Evolutionary conservation across 2,797 vertebrate genomes (phyloP), one percentile per base, ranked within the genome.

Genomic region (Gymnothorax reevesii): DNA sequence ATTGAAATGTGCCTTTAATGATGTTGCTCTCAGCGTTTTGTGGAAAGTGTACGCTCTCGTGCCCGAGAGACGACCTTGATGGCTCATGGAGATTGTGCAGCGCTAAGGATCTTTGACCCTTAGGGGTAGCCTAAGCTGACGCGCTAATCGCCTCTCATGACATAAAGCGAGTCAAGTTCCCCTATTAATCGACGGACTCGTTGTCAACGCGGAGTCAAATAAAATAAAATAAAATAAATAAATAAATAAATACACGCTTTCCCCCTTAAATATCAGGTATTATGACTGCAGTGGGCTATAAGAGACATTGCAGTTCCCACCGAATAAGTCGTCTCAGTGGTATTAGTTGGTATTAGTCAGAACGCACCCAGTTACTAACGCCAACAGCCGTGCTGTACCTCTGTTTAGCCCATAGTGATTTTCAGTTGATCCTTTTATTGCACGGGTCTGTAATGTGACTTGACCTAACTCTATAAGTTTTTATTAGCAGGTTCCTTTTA

Each of bases 91-190:
- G 49, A 80, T 20, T 55, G 52, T 1, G 7, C n/a, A 22, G 6
- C 66, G 17, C 64, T 33, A 54, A 49, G 73, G 54, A 42, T 42
- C 22, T 71, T 85, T 73, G 73, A 55, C 79, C 77, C 17, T 54
- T 59, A 52, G 77, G 86, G 64, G 60, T 62, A 27, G 33, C 33
- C 82, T 49, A 27, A 4, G 52, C 57, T 89, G 88, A 54, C 88
- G 33, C 6, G 84, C 69, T 86, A 69, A 75, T 73, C 82, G n/a
- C 27, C 79, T 71, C 17, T 22, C 66, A 22, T 42, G 13, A 15
- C 57, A 60, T 79, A 80, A 55, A 55, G 77, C 2, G n/a, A 80
- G 77, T 55, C 49, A 80, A n/a, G 20, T 80, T 22, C 55, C 77
- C n/a, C 52, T 15, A 9, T 52, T 80, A 77, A 77, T 75, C 15